Base-by-base conservation (phyloP, 2,113 vertebrate species). In the Takifugu bimaculatus region DNA sequence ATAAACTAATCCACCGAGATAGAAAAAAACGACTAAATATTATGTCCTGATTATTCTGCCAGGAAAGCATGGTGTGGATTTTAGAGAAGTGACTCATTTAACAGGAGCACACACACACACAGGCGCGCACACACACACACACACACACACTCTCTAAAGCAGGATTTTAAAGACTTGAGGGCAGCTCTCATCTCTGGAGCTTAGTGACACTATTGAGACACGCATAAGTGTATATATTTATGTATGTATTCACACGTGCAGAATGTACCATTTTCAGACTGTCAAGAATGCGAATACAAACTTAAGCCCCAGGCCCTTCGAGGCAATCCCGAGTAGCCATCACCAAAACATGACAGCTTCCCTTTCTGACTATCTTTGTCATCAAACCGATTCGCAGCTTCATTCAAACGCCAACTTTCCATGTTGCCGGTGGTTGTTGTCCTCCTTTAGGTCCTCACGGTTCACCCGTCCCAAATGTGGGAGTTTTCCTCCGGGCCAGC, bases 81-180 rank as follows among this genome's bases (percentile, higher is more conserved):
- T 84, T 85, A 84, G 74, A 83, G 82, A 74, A 42, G 28, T 88
- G 80, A 85, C 82, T 85, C 78, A 84, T 84, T 82, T 79, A 60
- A 81, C 25, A 63, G 50, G 57, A 60, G 63, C 54, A 52, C 53
- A 60, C 42, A 51, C 42, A 51, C 35, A 39, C 35, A 35, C 32
- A 35, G 5, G 9, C 32, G 6, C 32, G 6, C 32, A 6, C 6
- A 7, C 32, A 35, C 32, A 7, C 32, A 35, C 32, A 35, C 4
- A 35, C 4, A 10, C 35, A 2, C 35, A 2, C 35, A 29, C 47
- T 15, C 59, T 53, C 35, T 63, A 63, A 74, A 70, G 71, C 55
- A 54, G 75, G 77, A 80, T 85, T 80, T 78, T 25, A 60, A 64
- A 83, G 64, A 75, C 64, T 84, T 70, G 13, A 11, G 77, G 77